Conservation (phyloP, 2,113 vertebrate genomes). For the Etheostoma cragini region DNA sequence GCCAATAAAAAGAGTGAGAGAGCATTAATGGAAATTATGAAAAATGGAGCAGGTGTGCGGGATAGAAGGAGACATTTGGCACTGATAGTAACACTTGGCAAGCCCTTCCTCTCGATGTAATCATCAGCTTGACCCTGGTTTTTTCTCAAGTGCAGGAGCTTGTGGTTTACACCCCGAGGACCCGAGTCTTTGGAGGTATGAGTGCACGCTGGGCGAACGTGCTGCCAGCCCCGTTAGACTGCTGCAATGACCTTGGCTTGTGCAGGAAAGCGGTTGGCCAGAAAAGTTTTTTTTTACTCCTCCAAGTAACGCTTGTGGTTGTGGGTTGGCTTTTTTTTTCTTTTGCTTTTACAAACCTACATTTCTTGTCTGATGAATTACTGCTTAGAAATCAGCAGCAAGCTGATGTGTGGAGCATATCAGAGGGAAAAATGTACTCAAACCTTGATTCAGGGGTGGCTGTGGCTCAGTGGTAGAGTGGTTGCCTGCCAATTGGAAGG, state of each 20-base stretch:
- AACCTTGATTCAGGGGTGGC: too few relatives aligned
- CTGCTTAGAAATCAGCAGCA: background rate
- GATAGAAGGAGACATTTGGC: conserved; percentile 47
- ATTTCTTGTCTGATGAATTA: conserved; percentile 5
- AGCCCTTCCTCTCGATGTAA: conserved; percentile 25
- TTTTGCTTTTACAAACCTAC: background rate
- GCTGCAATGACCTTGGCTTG: conserved; percentile 55
- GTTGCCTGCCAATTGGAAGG: too few relatives aligned
- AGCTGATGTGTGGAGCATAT: conserved; percentile 14
- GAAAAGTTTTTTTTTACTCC: background rate
- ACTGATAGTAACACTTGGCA: conserved; percentile 53
- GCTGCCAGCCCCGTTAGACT: conserved; percentile 46
- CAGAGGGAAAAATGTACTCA: background rate
- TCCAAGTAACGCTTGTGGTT: background rate
- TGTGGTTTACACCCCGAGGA: conserved; percentile 40
- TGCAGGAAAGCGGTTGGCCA: background rate
- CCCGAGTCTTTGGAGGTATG: conserved; percentile 27
- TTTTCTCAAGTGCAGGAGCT: conserved; percentile 23
- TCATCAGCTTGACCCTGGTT: conserved; percentile 44
- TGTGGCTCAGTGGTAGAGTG: too few relatives aligned
- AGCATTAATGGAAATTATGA: background rate
- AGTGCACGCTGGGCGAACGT: conserved; percentile 1
- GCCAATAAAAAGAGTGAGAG: conserved; percentile 25
- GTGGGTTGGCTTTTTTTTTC: conserved; percentile 1
- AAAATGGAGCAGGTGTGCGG: conserved; percentile 52